phyloP scores from a whole-genome alignment of 2,113 vertebrate genomes.

The Calyptomena viridis region DNA sequence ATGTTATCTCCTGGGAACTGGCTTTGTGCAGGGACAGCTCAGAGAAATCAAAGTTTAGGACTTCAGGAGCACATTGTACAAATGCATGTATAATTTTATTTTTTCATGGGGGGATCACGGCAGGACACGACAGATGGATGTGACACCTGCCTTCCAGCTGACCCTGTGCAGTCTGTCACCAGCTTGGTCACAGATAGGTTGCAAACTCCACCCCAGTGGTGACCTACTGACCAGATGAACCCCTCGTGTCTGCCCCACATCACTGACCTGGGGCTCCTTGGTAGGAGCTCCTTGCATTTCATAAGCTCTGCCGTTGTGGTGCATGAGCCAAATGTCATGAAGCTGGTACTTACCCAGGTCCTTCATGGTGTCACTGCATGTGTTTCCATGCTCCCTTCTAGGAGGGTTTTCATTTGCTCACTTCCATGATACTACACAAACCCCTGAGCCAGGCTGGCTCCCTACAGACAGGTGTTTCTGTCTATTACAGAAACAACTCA shows the following conservation, averaged over 20 bases:
- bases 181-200: neutral
- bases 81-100: neutral
- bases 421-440: neutral
- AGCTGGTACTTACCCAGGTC: neutral
- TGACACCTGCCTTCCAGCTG: neutral
- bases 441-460: neutral
- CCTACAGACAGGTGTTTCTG: neutral
- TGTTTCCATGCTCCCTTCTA: neutral
- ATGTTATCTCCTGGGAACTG: neutral
- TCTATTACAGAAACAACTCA: neutral
- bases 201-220: neutral
- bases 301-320: neutral
- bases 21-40: neutral
- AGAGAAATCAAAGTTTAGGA: neutral
- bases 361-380: neutral
- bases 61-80: neutral
- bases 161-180: neutral
- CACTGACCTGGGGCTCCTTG: neutral
- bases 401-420: neutral
- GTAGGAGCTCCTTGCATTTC: neutral
- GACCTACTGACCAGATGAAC: neutral
- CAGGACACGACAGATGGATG: accelerated
- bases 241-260: neutral
- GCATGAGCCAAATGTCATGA: neutral
- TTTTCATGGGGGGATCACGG: neutral